Evolutionary conservation across 2,888 invertebrate genomes (phyloP).

Genomic region (Dysmachus trigonus): DNA sequence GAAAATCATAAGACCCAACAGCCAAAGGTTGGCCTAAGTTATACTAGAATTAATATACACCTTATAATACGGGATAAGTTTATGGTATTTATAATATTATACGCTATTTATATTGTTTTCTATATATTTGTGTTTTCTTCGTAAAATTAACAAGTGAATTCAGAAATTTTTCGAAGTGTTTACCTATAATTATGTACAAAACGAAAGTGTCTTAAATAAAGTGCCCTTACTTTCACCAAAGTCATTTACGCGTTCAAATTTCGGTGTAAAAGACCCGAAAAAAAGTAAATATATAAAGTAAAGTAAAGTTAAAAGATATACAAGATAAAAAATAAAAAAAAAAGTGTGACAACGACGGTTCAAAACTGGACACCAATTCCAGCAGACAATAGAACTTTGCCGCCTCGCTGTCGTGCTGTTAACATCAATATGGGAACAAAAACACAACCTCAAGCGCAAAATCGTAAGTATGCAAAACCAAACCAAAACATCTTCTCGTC

Average conservation of each 20-base stretch:
- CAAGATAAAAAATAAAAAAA: not conserved
- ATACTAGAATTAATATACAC: not conserved
- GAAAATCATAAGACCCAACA: not conserved
- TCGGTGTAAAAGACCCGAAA: not conserved
- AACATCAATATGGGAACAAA: slow-evolving; percentile 49
- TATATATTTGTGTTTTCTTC: not conserved
- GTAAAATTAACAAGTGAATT: slow-evolving; percentile 6
- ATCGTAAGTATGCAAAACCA: slow-evolving; percentile 43
- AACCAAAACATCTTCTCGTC: not conserved
- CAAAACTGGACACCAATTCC: not conserved
- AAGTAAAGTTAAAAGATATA: not conserved
- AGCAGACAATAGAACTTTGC: slow-evolving; percentile 7
- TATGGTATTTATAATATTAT: slow-evolving; percentile 34
- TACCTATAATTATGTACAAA: slow-evolving; percentile 22
- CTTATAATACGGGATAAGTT: not conserved
- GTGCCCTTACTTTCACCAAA: slow-evolving; percentile 48
- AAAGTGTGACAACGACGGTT: not conserved
- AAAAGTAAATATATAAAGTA: slow-evolving; percentile 13
- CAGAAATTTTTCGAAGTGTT: slow-evolving; percentile 27
- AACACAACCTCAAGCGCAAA: slow-evolving; percentile 47
- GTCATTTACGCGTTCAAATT: slow-evolving; percentile 11
- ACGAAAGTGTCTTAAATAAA: slow-evolving; percentile 49
- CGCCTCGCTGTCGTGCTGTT: not conserved
- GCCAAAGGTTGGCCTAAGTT: slow-evolving; percentile 46
- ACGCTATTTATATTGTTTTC: slow-evolving; percentile 32